Evolutionary conservation across 2,888 invertebrate species (phyloP), one percentile per base, ranked within the genome.

Genomic region (Nematopogon swammerdamellus): DNA sequence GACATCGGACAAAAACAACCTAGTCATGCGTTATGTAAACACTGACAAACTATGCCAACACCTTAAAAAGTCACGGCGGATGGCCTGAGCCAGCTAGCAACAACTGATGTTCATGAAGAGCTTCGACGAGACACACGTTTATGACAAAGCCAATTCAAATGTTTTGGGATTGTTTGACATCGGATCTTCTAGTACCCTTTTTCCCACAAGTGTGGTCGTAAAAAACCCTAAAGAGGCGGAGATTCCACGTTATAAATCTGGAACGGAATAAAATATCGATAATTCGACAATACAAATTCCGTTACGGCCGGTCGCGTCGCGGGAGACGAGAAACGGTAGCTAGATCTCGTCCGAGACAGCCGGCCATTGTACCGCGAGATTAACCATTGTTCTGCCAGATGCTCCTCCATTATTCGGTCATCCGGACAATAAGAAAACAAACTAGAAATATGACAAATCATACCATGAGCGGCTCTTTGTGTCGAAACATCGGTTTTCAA

Each of bases 181-280:
- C n/a, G n/a, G n/a, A n/a, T 25, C 25, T 4, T 25, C 25, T 25
- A 25, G 8, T 8, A 25, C 8, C 8, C 8, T 25, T 4, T 25
- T 25, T 25, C 25, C 25, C 25, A 25, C 25, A 25, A 25, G 25
- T 25, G 25, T 8, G 25, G 25, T 25, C 25, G 25, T 25, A 25
- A 25, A 25, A n/a, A 25, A 4, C 25, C 25, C 25, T 25, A 36
- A 64, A 63, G 63, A 60, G 66, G 60, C 65, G 67, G 62, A 63
- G 61, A 63, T 69, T 70, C 66, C 56, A 63, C 68, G 61, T 63
- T 64, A 70, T 72, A 75, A 76, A 74, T 74, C 61, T 62, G 62
- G 59, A 61, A 62, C 61, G 73, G 75, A 77, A 75, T 65, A 61
- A 47, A 36, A 65, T 63, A 73, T 72, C 73, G 68, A 77, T 75